Evolutionary conservation across 2,888 invertebrate genomes (phyloP), one percentile per base, ranked within the genome.

Genomic region (Caenorhabditis zanzibari): DNA sequence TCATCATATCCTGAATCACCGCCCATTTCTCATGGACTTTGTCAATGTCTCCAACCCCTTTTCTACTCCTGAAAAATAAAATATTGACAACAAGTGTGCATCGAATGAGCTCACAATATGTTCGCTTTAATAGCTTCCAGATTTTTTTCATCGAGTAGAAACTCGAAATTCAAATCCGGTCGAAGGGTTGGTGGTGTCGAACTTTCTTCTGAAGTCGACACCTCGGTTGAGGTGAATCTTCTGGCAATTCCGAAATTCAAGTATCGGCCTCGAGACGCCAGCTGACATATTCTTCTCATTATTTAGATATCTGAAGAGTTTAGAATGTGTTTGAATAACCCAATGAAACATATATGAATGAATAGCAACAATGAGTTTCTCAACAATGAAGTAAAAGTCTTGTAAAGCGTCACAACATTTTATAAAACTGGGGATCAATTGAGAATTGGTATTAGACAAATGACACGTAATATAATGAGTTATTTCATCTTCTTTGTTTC

Each of bases 151-250:
- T 91, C 88, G 19, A 92, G 79, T 9, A 92, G 85, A 80, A 88
- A 91, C 52, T 91, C 92, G 63, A 92, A 91, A 80, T 92, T 88
- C 22, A 91, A 73, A 52, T 90, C 91, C 0, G 91, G 90, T 26
- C 91, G 84, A 26, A 74, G 69, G 9, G 61, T 71, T 9, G 83
- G 54, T 1, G 79, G 54, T 28, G 71, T 14, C 10, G 71, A 38
- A 19, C 9, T 47, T 12, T 79, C 71, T 56, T 79, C 79, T 0
- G 79, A 71, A 41, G 64, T 56, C 24, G 74, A 75, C 2, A 75
- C 75, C 52, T 75, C 81, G 14, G 64, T 44, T 6, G 81, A 75
- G 6, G 59, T 63, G 66, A 73, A 73, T 59, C 73, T 66, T 59
- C 59, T 66, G 2, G 59, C 80, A 2, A 73, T 5, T 10, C 80